Conservation (phyloP, 2,888 invertebrate species). For the Embidobia sp. region DNA sequence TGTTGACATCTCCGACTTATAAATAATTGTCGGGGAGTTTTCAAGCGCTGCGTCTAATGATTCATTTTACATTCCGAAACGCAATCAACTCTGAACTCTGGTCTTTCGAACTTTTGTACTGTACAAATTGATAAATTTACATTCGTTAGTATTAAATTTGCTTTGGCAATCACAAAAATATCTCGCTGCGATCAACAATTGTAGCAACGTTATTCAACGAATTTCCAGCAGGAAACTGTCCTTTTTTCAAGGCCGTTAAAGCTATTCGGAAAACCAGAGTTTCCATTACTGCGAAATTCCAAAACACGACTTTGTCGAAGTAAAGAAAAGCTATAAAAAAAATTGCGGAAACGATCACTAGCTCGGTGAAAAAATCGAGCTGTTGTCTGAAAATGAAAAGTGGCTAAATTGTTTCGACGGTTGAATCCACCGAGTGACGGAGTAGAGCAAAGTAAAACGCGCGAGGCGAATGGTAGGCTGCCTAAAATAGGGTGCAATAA, state of each 20-base stretch:
- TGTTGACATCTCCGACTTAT: slow-evolving; percentile 52
- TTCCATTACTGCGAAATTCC: too few species aligned
- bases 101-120: neutral
- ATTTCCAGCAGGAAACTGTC: too few species aligned
- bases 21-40: too few species aligned
- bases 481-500: slow-evolving; percentile 80
- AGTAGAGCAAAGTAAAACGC: slow-evolving; percentile 69
- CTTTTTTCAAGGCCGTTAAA: too few species aligned
- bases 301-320: too few species aligned
- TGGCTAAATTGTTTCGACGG: slow-evolving; percentile 46
- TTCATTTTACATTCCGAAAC: slow-evolving; percentile 20
- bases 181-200: too few species aligned
- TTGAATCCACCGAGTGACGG: slow-evolving; percentile 52
- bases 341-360: neutral
- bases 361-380: neutral
- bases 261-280: too few species aligned
- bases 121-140: too few species aligned
- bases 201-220: too few species aligned
- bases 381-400: neutral
- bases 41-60: slow-evolving; percentile 3
- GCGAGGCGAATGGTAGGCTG: slow-evolving; percentile 69
- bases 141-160: too few species aligned
- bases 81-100: slow-evolving; percentile 15
- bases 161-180: too few species aligned
- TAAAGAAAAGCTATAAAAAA: neutral